These are phyloP conservation scores for Pampus argenteus DNA, from an alignment of 2,797 vertebrate species.

Conservation along the genomic window DNA sequence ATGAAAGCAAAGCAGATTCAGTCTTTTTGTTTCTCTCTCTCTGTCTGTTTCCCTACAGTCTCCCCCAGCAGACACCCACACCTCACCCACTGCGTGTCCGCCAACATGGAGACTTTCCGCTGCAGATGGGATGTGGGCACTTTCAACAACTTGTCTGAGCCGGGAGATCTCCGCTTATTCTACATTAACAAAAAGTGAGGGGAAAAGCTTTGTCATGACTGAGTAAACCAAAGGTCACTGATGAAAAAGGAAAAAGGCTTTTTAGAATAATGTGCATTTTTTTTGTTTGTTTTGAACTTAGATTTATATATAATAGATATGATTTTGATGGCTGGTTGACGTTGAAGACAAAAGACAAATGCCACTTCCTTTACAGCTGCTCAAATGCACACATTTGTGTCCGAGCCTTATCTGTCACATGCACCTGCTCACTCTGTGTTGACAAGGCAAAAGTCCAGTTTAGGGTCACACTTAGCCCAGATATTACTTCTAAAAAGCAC, in stretches of 20 bases:
- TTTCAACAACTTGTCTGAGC: conserved; percentile 79
- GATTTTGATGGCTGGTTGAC: too few relatives aligned
- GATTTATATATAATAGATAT: not conserved
- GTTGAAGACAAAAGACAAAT: too few relatives aligned
- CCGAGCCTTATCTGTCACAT: conserved; percentile 2
- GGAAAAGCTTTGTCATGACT: not conserved
- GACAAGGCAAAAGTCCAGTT: conserved; percentile 42
- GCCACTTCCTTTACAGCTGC: not conserved
- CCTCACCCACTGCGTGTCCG: conserved; percentile 90
- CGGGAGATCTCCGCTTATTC: conserved; percentile 86
- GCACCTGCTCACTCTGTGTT: conserved; percentile 11
- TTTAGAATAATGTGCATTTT: not conserved
- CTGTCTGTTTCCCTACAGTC: conserved; percentile 54
- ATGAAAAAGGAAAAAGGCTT: not conserved
- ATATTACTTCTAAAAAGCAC: not conserved
- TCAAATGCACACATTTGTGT: not conserved
- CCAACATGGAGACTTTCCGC: conserved; percentile 91
- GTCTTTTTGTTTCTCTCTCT: not conserved
- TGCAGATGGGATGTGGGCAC: conserved; percentile 90
- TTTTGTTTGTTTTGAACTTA: too few relatives aligned
- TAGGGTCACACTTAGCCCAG: not conserved
- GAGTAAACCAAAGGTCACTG: not conserved
- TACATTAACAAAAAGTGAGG: conserved; percentile 81
- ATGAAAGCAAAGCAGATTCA: not conserved
- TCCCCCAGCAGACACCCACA: conserved; percentile 73